Base-by-base conservation (phyloP, 2,113 vertebrate genomes). In the Atrichornis clamosus region DNA sequence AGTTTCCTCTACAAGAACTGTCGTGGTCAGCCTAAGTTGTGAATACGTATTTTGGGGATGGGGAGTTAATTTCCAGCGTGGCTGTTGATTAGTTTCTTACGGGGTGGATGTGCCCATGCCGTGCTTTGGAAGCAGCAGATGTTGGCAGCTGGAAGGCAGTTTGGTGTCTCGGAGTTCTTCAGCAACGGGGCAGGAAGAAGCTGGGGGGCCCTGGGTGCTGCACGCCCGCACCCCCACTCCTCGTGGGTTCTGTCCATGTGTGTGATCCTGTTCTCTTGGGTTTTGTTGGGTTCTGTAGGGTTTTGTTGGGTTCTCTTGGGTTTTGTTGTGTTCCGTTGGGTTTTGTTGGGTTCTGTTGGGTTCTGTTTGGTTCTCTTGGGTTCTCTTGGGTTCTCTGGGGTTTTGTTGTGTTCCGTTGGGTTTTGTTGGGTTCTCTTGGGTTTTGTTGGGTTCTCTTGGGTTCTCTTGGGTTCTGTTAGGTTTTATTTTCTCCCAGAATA, bases 41-140 rank as follows among this genome's bases (percentile, higher is more conserved):
- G 35, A 37, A 28, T 10, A 59, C 0, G 0, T 15, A 8, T 39
- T 79, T 60, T 32, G 4, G 89, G 78, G 37, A 20, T 28, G 41
- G 74, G 73, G 35, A 19, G 59, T 70, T 95, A 77, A 72, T 89
- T 80, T 85, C 87, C 93, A 78, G 76, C 18, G 0, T 70, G 21
- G 52, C 74, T 20, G 12, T 83, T 46, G 90, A 44, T 95, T 46
- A 84, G 81, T 81, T 90, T 52, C 64, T 44, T 50, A 33, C 68
- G 70, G 68, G 75, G 53, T 52, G 27, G 37, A 4, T 23, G 49
- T 85, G 84, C 77, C 90, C 35, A 0, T 72, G 76, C 81, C 1
- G 4, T 65, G 93, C 94, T 96, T 91, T 68, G 93, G 93, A 35
- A 82, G 87, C 95, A 86, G 87, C 89, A 84, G 85, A 73, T 85